A percentile compares a stretch with the other conserved stretches of the same genome.
phyloP scores from a whole-genome alignment of 2,113 vertebrate genomes.

The Tursiops truncatus region DNA sequence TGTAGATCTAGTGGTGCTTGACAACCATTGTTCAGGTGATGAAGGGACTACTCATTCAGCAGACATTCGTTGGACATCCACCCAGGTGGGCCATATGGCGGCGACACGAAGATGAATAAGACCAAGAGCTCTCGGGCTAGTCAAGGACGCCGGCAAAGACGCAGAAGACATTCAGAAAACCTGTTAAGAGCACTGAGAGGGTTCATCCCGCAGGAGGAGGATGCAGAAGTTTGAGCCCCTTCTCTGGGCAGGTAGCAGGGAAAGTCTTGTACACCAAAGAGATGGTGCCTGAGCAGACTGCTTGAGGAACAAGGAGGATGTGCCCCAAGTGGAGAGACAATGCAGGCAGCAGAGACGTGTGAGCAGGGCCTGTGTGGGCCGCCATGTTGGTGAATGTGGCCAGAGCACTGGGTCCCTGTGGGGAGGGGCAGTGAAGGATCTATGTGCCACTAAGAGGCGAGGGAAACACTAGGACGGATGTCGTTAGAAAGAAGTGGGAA shows the following conservation, averaged over 20 bases:
- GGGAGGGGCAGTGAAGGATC: background rate
- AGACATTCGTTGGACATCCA: background rate
- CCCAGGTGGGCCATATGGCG: too few species aligned
- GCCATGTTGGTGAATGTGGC: fast-evolving
- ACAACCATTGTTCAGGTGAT: background rate
- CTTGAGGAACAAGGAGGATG: background rate
- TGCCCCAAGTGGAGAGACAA: background rate
- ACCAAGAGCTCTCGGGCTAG: background rate
- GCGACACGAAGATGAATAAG: background rate
- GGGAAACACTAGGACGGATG: background rate
- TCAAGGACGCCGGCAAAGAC: background rate
- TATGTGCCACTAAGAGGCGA: background rate
- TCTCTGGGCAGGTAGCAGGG: too few species aligned
- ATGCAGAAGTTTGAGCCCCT: background rate
- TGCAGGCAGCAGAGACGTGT: background rate
- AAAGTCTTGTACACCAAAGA: background rate
- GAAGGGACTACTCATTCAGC: background rate
- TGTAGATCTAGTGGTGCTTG: background rate
- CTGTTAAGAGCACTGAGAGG: background rate
- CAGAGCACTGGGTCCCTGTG: background rate
- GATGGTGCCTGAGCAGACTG: background rate
- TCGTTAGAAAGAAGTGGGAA: background rate
- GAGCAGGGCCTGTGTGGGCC: background rate
- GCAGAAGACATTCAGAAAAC: background rate
- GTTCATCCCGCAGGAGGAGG: background rate